Conservation (phyloP, 2,113 vertebrate genomes). For the Grammomys surdaster region DNA sequence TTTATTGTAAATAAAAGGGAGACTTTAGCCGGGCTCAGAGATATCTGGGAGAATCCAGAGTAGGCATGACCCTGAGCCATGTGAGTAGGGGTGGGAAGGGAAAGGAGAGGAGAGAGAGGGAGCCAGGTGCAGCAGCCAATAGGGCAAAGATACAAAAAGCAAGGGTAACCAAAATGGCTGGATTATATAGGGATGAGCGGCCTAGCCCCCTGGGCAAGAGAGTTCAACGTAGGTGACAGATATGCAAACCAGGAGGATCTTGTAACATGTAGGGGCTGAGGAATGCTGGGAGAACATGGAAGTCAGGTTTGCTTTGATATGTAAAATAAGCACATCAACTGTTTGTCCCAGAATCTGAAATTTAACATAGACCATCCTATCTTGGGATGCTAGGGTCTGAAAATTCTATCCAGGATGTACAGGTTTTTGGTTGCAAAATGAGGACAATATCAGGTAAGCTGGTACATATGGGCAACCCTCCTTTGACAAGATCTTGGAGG, state of each 20-base stretch:
- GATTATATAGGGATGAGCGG: neutral
- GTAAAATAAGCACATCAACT: neutral
- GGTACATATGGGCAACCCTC: neutral
- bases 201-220: neutral
- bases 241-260: neutral
- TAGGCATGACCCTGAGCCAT: neutral
- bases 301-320: neutral
- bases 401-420: neutral
- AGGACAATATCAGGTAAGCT: neutral
- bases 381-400: neutral
- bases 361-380: neutral
- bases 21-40: neutral
- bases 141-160: neutral
- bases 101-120: neutral
- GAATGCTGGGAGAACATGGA: neutral
- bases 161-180: neutral
- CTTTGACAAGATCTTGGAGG: conserved; percentile 11
- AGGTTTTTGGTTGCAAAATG: conserved; percentile 35
- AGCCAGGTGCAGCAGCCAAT: neutral
- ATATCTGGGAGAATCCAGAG: neutral
- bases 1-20: neutral
- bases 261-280: neutral
- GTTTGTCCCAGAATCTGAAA: neutral
- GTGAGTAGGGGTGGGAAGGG: neutral
- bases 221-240: neutral